Base-by-base conservation (phyloP, 2,797 vertebrate genomes). In the Xenopus petersii region DNA sequence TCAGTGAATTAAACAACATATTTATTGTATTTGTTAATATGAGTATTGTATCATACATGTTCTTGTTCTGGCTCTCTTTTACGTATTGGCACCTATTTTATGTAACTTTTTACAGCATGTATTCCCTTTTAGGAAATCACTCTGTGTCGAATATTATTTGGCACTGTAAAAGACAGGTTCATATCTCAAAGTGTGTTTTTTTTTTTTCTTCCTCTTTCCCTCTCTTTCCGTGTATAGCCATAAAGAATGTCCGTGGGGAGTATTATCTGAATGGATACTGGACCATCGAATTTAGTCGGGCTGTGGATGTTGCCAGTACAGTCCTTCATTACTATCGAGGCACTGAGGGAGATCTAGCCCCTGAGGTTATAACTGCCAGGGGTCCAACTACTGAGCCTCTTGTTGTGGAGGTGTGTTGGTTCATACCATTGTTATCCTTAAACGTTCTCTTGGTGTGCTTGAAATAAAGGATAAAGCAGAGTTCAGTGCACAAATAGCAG, bases 201-300 rank as follows among this genome's bases (percentile, higher is more conserved):
- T 2, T 15, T 2, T 56, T 13, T 56, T 56, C 2, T 2, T 51
- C 24, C 11, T 51, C 1, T 13, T 51, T 51, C 49, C 1, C 11
- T 54, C 5, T 30, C 21, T 59, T 56, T 21, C 0, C 79, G 63
- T 81, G 67, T 16, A 0, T 86, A 99, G 98, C 96, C 26, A 88
- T 99, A 75, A 98, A 94, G 91, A 98, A 94, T 0, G 82, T 94
- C 61, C 91, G 47, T 13, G 96, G 96, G 0, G 93, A 96, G 0
- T 98, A 99, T 69, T 99, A 98, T 81, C 94, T 99, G 86, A 99
- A 99, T 0, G 97, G 98, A 30, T 93, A 94, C n/a, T 99, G 96
- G 97, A 94, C 93, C 0, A 95, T 99, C 0, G 93, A 94, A 81
- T 93, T 90, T 30, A 92, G 94, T 75, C 87, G 82, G 26, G 88